Evolutionary conservation across 2,113 vertebrate genomes (phyloP).

Genomic region (Oryzias melastigma): DNA sequence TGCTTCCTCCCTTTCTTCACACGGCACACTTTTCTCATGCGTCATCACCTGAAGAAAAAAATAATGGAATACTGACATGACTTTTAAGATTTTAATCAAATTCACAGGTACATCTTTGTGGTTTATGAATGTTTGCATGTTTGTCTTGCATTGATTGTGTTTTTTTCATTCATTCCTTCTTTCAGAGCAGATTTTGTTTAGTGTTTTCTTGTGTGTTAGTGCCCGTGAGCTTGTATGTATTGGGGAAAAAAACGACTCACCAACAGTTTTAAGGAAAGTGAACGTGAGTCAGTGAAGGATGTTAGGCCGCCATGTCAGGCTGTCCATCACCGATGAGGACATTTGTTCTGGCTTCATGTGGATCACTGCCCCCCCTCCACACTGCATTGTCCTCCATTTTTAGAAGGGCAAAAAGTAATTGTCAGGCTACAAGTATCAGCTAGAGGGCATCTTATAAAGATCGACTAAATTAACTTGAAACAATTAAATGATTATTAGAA

Average conservation of each 20-base stretch:
- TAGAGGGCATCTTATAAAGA: too few species aligned
- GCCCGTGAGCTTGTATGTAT: not conserved
- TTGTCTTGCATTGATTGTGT: not conserved
- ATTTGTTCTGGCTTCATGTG: conserved; percentile 8
- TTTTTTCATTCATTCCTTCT: not conserved
- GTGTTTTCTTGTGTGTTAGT: not conserved
- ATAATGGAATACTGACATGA: conserved; percentile 43
- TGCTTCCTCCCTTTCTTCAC: not conserved
- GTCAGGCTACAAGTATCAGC: not conserved
- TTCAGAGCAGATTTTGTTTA: not conserved
- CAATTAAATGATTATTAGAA: too few species aligned
- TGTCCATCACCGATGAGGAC: conserved; percentile 21
- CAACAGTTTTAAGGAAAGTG: not conserved
- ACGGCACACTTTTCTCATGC: not conserved
- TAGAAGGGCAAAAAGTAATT: not conserved
- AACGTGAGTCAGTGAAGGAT: not conserved
- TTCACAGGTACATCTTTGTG: conserved; percentile 26
- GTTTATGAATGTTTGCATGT: conserved; percentile 3
- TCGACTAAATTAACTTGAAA: too few species aligned
- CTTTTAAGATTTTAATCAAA: conserved; percentile 26
- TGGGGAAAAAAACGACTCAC: not conserved
- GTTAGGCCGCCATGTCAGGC: not conserved
- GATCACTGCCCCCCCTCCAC: not conserved
- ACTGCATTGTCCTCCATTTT: not conserved
- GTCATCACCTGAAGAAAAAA: conserved; percentile 38